phyloP scores from a whole-genome alignment of 2,113 vertebrate species.

The Cromileptes altivelis region DNA sequence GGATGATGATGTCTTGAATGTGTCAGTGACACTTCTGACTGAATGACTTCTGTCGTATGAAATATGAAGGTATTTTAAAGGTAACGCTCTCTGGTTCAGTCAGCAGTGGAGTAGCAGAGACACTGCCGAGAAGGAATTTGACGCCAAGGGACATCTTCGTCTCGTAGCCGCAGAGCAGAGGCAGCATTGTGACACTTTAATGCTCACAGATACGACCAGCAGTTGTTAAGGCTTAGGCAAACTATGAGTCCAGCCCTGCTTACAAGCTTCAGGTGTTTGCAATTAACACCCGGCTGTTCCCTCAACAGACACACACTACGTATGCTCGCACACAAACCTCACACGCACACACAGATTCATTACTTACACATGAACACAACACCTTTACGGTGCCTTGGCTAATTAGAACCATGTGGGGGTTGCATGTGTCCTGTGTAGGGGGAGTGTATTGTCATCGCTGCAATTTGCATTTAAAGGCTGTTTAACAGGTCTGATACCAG shows the following conservation, averaged over 20 bases:
- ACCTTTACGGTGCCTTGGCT: slow-evolving; percentile 59
- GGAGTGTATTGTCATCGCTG: slow-evolving; percentile 73
- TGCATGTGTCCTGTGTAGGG: slow-evolving; percentile 38
- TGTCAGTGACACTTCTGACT: slow-evolving; percentile 12
- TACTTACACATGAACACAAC: slow-evolving; percentile 63
- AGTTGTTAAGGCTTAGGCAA: slow-evolving; percentile 43
- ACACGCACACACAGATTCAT: slow-evolving; percentile 31
- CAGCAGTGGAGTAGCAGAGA: background rate
- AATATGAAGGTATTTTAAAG: background rate
- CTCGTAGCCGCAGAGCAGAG: background rate
- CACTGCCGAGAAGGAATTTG: background rate
- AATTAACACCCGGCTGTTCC: slow-evolving; percentile 72
- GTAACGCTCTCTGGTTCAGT: background rate
- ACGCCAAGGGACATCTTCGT: background rate
- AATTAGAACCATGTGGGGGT: slow-evolving; percentile 74
- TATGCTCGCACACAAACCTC: slow-evolving; percentile 15
- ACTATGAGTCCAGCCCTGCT: slow-evolving; percentile 54
- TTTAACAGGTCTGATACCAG: slow-evolving; percentile 59
- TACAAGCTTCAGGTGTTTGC: slow-evolving; percentile 80
- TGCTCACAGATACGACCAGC: slow-evolving; percentile 37
- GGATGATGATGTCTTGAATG: slow-evolving; percentile 14
- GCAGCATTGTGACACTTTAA: slow-evolving; percentile 43
- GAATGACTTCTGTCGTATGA: background rate
- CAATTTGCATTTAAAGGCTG: slow-evolving; percentile 65
- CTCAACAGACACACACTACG: slow-evolving; percentile 50